A percentile compares a stretch with the other conserved stretches of the same genome.
Conservation (phyloP, 2,888 invertebrate genomes). For the Lycia hirtaria region DNA sequence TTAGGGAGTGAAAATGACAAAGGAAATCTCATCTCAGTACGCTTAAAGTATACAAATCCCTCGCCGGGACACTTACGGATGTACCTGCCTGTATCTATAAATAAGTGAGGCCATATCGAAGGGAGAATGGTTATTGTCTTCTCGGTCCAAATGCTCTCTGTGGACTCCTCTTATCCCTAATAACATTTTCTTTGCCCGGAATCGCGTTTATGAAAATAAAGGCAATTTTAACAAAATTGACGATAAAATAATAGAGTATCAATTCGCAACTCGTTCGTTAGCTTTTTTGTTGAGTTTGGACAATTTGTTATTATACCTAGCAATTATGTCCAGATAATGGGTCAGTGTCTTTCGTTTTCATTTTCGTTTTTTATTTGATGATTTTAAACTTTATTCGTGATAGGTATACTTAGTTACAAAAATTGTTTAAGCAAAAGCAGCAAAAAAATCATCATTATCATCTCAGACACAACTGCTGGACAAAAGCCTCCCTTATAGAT, state of each 20-base stretch:
- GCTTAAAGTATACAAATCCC: conserved; percentile 30
- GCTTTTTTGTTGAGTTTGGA: conserved; percentile 13
- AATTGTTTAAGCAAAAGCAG: too few species aligned
- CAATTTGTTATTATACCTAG: conserved; percentile 16
- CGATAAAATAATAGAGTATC: conserved; percentile 30
- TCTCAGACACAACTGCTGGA: too few species aligned
- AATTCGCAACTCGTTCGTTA: conserved; percentile 26
- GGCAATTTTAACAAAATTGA: conserved; percentile 27
- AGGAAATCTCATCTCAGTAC: conserved; percentile 26
- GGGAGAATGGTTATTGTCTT: conserved; percentile 62
- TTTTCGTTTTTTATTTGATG: conserved; percentile 6
- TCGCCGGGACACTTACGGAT: conserved; percentile 30
- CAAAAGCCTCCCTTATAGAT: too few species aligned
- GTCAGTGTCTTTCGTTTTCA: background rate
- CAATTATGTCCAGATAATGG: conserved; percentile 22
- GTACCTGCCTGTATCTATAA: conserved; percentile 32
- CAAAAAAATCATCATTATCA: too few species aligned
- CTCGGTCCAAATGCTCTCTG: conserved; percentile 53
- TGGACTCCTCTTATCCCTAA: conserved; percentile 60
- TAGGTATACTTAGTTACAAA: background rate
- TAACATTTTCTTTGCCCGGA: conserved; percentile 56
- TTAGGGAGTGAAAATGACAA: conserved; percentile 33
- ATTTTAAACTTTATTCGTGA: too few species aligned
- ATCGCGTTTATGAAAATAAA: conserved; percentile 33
- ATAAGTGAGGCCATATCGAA: conserved; percentile 56